Conservation (phyloP, 2,888 invertebrate genomes). For the Aradus depressus region DNA sequence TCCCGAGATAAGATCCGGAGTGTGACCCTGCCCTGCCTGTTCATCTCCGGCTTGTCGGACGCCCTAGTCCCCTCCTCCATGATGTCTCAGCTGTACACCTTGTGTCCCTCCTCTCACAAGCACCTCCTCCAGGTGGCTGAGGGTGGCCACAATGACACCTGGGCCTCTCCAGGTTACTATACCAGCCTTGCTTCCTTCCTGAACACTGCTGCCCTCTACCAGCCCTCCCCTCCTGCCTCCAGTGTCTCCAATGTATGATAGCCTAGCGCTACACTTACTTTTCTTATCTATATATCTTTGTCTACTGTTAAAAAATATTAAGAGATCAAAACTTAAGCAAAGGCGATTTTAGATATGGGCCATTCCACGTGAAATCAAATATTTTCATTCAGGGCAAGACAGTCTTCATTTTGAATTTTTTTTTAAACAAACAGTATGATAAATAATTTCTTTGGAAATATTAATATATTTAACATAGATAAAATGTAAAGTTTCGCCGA, state of each 20-base stretch:
- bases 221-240: slow-evolving; percentile 24
- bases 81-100: slow-evolving; percentile 68
- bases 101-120: slow-evolving; percentile 65
- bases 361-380: too few species aligned
- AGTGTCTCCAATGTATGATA: slow-evolving; percentile 23
- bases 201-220: slow-evolving; percentile 19
- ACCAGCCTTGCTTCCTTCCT: slow-evolving; percentile 26
- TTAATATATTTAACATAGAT: too few species aligned
- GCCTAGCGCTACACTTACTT: too few species aligned
- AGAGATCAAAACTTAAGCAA: too few species aligned
- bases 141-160: slow-evolving; percentile 91
- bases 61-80: slow-evolving; percentile 79
- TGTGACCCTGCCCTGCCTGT: slow-evolving; percentile 65
- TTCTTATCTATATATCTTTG: too few species aligned
- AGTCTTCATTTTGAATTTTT: too few species aligned
- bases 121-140: slow-evolving; percentile 62
- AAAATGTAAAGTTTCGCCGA: too few species aligned
- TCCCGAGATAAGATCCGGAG: slow-evolving; percentile 62
- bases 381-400: too few species aligned
- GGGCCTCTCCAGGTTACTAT: slow-evolving; percentile 74
- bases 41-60: slow-evolving; percentile 81
- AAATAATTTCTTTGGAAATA: too few species aligned
- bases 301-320: too few species aligned
- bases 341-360: too few species aligned
- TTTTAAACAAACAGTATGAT: too few species aligned